Conservation (phyloP, 1,140 invertebrate genomes). For the Megathymus violae region DNA sequence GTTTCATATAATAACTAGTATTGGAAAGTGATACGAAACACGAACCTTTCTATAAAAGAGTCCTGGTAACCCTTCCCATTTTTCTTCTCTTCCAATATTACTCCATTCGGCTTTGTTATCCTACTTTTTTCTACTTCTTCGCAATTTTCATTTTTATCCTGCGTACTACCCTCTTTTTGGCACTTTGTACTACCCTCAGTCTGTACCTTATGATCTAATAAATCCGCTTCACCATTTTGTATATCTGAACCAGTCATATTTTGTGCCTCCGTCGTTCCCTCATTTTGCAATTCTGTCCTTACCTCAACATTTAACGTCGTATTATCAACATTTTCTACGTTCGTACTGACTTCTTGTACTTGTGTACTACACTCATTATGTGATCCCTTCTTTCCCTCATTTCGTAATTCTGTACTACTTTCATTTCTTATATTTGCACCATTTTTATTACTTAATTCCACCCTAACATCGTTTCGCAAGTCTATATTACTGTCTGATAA, state of each 20-base stretch:
- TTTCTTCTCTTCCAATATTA: constrained; percentile 5
- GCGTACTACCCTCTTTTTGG: not conserved
- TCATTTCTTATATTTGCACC: not conserved
- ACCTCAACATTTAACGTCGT: not conserved
- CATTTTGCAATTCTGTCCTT: not conserved
- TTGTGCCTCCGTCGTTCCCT: not conserved
- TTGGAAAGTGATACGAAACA: not conserved
- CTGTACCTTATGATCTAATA: not conserved
- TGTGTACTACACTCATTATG: too few species aligned
- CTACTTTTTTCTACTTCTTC: not conserved
- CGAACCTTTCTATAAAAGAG: constrained; percentile 5
- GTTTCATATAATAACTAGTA: too few species aligned
- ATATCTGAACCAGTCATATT: not conserved
- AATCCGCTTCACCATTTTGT: not conserved
- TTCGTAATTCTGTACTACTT: not conserved
- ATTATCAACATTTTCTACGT: not conserved
- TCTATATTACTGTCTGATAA: not conserved
- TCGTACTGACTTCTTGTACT: too few species aligned
- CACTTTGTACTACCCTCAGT: not conserved
- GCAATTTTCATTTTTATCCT: not conserved
- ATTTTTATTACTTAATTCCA: not conserved
- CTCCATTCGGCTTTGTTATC: not conserved
- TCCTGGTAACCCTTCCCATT: not conserved
- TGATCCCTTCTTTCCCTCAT: not conserved
- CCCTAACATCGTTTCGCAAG: not conserved